These are phyloP conservation scores for Podargus strigoides DNA, from an alignment of 2,797 vertebrate species.

Conservation along the genomic window DNA sequence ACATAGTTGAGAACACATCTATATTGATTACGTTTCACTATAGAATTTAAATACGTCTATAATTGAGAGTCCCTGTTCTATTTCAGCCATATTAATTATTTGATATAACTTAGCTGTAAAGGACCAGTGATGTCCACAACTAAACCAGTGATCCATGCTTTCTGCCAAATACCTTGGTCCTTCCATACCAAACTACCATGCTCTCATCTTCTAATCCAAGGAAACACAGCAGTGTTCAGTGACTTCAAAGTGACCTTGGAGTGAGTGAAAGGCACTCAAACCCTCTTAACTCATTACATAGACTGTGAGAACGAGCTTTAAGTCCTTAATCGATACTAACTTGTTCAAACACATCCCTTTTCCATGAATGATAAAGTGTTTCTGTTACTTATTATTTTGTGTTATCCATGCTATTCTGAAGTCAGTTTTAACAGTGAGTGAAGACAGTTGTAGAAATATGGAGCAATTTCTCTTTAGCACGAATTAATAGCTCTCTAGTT, in stretches of 20 bases:
- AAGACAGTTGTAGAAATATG: background rate
- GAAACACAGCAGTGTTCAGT: background rate
- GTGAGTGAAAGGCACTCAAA: background rate
- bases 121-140: background rate
- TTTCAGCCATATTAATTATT: background rate
- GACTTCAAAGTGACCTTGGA: background rate
- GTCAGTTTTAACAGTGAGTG: background rate
- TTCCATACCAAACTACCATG: background rate
- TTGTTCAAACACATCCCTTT: background rate
- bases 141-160: background rate
- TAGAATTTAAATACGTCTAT: background rate
- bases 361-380: background rate
- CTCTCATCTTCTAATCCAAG: background rate
- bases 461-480: background rate
- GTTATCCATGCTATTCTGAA: background rate
- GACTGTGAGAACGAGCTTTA: background rate
- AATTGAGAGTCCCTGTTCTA: background rate
- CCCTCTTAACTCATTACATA: background rate
- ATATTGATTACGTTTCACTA: background rate
- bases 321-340: background rate
- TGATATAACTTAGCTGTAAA: background rate
- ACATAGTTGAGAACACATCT: background rate
- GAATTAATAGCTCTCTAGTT: background rate
- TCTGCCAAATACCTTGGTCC: background rate
- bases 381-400: background rate